phyloP scores from a whole-genome alignment of 2,113 vertebrate genomes.

The Psilopogon haemacephalus region DNA sequence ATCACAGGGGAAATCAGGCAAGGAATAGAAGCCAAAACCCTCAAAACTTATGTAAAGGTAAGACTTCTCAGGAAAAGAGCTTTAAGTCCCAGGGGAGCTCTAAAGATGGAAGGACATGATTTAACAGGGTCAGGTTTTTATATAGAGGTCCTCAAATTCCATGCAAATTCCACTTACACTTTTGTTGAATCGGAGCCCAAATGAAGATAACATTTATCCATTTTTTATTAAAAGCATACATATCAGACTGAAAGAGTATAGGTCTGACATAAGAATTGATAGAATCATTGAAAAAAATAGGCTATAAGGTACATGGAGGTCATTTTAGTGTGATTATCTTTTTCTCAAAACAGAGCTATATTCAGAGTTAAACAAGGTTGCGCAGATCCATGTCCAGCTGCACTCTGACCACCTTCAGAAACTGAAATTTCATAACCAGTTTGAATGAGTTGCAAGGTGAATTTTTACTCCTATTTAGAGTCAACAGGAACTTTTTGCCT shows the following conservation, averaged over 20 bases:
- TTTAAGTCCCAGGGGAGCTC: not conserved
- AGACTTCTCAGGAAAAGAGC: not conserved
- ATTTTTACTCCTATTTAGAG: not conserved
- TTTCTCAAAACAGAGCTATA: not conserved
- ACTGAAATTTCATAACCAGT: not conserved
- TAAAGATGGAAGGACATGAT: accelerated
- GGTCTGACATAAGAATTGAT: not conserved
- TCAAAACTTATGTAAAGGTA: not conserved
- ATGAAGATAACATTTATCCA: not conserved
- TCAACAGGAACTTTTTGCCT: not conserved
- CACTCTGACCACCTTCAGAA: not conserved
- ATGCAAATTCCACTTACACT: not conserved
- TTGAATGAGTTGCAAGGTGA: not conserved
- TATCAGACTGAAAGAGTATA: not conserved
- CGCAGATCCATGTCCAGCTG: not conserved
- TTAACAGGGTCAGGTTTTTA: not conserved
- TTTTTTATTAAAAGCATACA: not conserved
- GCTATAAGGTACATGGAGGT: not conserved
- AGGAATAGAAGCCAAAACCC: not conserved
- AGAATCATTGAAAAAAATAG: not conserved
- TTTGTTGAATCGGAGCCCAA: not conserved
- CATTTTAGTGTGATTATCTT: not conserved
- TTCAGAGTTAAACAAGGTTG: not conserved
- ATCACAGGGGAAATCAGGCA: not conserved
- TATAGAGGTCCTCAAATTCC: not conserved